These are phyloP conservation scores for Apomyelois bistriatella DNA, from an alignment of 2,888 invertebrate species.

Conservation along the genomic window DNA sequence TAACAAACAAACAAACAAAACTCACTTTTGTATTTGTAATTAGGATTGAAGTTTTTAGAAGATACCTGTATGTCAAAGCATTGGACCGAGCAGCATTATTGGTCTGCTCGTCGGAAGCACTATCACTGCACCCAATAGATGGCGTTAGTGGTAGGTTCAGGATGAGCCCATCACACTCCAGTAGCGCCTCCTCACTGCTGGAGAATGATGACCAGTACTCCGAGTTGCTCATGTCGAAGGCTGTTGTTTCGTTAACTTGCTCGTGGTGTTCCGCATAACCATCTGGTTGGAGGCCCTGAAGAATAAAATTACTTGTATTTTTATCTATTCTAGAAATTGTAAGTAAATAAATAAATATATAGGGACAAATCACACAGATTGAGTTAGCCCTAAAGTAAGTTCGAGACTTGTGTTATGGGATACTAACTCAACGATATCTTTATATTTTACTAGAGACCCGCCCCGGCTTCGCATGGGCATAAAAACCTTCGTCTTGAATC, in stretches of 20 bases:
- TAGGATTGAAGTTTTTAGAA: too few species aligned
- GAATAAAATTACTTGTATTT: neutral
- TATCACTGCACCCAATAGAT: conserved; percentile 73
- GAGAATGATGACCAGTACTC: conserved; percentile 91
- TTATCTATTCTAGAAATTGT: too few species aligned
- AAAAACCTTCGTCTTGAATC: too few species aligned
- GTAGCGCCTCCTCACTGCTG: conserved; percentile 87
- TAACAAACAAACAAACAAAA: too few species aligned
- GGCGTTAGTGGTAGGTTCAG: conserved; percentile 86
- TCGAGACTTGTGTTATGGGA: too few species aligned
- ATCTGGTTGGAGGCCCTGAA: conserved; percentile 79
- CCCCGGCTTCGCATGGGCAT: too few species aligned
- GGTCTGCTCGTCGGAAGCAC: conserved; percentile 59
- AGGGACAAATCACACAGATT: too few species aligned
- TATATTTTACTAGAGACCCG: too few species aligned
- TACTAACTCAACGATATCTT: too few species aligned
- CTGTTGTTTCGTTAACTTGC: conserved; percentile 82
- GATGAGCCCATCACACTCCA: conserved; percentile 86
- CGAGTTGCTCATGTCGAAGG: conserved; percentile 86
- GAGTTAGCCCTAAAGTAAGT: too few species aligned
- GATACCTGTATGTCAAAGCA: conserved; percentile 85
- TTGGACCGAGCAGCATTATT: conserved; percentile 77
- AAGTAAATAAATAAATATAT: too few species aligned
- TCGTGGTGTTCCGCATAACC: conserved; percentile 83
- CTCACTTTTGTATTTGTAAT: too few species aligned